Percentiles rank a stretch among this genome's conserved stretches.
phyloP scores from a whole-genome alignment of 1,140 invertebrate species.

The Aporrectodea caliginosa region DNA sequence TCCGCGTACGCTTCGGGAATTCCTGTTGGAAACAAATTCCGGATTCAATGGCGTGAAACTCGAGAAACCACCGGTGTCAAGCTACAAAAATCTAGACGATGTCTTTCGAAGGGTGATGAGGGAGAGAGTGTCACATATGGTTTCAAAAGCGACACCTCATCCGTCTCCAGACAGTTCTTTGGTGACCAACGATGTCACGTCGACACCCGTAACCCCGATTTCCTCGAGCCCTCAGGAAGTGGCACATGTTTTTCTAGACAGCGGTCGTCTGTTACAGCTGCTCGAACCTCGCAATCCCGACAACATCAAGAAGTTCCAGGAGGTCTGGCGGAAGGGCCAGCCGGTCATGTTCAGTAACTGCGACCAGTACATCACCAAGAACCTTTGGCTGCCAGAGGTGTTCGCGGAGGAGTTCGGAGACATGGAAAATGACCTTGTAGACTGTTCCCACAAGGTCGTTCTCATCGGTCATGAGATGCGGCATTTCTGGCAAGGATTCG shows the following conservation, averaged over 20 bases:
- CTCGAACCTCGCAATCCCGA: conserved; percentile 74
- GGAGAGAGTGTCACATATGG: background rate
- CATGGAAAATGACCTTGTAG: conserved; percentile 84
- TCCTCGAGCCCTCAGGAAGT: conserved; percentile 42
- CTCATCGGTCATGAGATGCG: conserved; percentile 72
- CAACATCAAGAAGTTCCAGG: conserved; percentile 85
- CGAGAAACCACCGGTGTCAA: background rate
- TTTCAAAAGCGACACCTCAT: too few species aligned
- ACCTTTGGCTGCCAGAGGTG: conserved; percentile 84
- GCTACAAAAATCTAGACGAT: background rate
- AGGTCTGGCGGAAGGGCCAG: conserved; percentile 81
- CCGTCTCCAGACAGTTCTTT: background rate
- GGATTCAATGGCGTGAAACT: background rate
- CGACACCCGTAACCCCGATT: background rate
- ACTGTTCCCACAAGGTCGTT: conserved; percentile 78
- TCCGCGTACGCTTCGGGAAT: background rate
- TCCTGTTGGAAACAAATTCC: background rate
- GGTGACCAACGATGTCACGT: background rate
- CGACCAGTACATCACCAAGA: conserved; percentile 69
- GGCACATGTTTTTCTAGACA: conserved; percentile 69
- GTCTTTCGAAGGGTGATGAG: background rate
- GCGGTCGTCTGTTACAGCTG: conserved; percentile 80
- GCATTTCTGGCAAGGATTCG: conserved; percentile 96
- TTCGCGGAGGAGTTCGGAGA: conserved; percentile 88
- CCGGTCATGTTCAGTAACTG: conserved; percentile 91